Percentiles rank a stretch among this genome's conserved stretches.
Evolutionary conservation across 1,140 invertebrate species (phyloP).

Genomic region (Drosophila punjabiensis): DNA sequence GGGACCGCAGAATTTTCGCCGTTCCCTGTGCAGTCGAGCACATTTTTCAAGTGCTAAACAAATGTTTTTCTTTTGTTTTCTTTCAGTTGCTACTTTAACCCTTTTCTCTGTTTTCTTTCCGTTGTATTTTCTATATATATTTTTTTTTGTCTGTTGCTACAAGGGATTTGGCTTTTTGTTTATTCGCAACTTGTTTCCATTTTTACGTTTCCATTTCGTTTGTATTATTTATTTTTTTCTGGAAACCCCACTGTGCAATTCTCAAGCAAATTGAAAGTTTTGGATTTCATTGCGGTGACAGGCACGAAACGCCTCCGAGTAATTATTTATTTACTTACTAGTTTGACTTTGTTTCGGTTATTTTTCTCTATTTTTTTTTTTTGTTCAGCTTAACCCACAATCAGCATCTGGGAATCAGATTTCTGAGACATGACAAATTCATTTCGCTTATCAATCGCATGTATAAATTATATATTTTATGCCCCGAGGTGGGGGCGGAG

Average conservation of each 20-base stretch:
- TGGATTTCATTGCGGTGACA: conserved; percentile 27
- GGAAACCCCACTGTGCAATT: conserved; percentile 5
- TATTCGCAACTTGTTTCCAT: conserved; percentile 43
- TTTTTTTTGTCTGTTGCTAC: conserved; percentile 10
- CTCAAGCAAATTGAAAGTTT: conserved; percentile 31
- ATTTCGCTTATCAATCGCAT: conserved; percentile 41
- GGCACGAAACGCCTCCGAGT: conserved; percentile 15
- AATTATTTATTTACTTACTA: conserved; percentile 40
- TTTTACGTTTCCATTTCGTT: conserved; percentile 47
- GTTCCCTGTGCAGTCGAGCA: conserved; percentile 48
- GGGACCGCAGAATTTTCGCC: conserved; percentile 36
- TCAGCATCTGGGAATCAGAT: conserved; percentile 33
- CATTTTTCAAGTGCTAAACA: conserved; percentile 68
- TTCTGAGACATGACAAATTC: conserved; percentile 43
- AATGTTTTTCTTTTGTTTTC: conserved; percentile 53
- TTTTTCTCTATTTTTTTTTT: background rate
- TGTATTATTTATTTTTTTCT: conserved; percentile 6
- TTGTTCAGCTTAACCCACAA: conserved; percentile 22
- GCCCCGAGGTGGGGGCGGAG: background rate
- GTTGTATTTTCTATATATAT: conserved; percentile 1
- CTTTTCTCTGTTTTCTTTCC: conserved; percentile 10
- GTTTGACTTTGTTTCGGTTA: conserved; percentile 1
- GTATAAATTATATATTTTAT: conserved; percentile 47
- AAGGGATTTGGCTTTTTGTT: conserved; percentile 41
- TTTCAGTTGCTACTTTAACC: conserved; percentile 30